Evolutionary conservation across 2,888 invertebrate species (phyloP), one percentile per base, ranked within the genome.

Genomic region (Esperia sulphurella): DNA sequence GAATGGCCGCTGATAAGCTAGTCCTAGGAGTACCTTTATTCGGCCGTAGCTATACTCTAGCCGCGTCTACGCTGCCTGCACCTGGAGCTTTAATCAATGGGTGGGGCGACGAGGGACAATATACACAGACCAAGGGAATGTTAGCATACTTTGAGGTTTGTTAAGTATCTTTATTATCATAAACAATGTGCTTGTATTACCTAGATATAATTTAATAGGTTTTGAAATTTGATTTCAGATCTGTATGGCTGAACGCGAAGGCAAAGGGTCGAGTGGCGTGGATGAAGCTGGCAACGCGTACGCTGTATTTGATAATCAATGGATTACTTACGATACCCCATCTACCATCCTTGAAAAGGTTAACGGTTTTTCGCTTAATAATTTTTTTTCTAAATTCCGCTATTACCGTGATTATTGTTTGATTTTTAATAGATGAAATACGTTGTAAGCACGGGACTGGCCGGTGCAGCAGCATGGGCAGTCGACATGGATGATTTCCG

Each of bases 401-500:
- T n/a, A n/a, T n/a, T n/a, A n/a, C n/a, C n/a, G n/a, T n/a, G n/a
- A n/a, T n/a, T 31, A 10, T 8, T 31, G 31, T 31, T 9, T 31
- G 12, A 35, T 49, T 46, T 44, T 58, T 38, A 50, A 41, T 75
- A 94, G 92, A 90, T 93, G 75, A 90, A 91, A 29, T 95, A 92
- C 59, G 83, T 93, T 1, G 91, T 91, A 57, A 91, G 91, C 31
- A 79, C 90, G 38, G 90, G 92, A 3, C 83, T 95, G 43, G 95
- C 93, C 0, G 95, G 95, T 30, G 92, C 93, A 1, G 93, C 93
- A 35, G 91, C 94, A 0, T 94, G 92, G 91, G 91, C 95, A 0
- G 83, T 94, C 29, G 95, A 95, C 69, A 86, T 95, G 75, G 95
- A 96, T 54, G 96, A 96, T 68, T 95, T 95, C 71, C 91, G 94